A percentile compares a stretch with the other conserved stretches of the same genome.
phyloP scores from a whole-genome alignment of 2,797 vertebrate genomes.

The Acrocephalus scirpaceus region DNA sequence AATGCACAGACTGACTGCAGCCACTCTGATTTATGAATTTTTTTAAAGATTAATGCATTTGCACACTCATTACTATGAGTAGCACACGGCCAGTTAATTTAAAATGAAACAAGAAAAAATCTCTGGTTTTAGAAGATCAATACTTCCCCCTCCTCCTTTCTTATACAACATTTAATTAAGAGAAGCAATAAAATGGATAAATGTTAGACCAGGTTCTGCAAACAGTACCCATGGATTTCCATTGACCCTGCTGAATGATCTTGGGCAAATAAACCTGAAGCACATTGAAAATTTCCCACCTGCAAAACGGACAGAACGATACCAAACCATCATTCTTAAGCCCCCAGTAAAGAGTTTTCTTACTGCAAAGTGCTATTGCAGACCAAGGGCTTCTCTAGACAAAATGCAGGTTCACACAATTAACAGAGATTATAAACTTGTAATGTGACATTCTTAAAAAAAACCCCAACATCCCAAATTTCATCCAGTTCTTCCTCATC shows the following conservation, averaged over 20 bases:
- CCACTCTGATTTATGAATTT: not conserved
- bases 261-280: not conserved
- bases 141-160: not conserved
- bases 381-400: not conserved
- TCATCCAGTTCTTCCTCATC: not conserved
- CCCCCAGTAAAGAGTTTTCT: not conserved
- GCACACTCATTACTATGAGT: not conserved
- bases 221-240: not conserved
- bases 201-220: not conserved
- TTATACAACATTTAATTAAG: not conserved
- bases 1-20: not conserved
- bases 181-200: not conserved
- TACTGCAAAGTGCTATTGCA: not conserved
- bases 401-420: not conserved
- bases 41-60: not conserved
- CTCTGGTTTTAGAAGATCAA: not conserved
- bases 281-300: not conserved
- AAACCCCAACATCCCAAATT: not conserved
- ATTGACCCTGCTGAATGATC: not conserved
- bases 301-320: not conserved
- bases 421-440: not conserved
- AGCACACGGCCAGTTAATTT: not conserved
- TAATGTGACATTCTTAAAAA: not conserved
- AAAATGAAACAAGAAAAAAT: not conserved
- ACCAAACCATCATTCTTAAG: not conserved